Base-by-base conservation (phyloP, 2,113 vertebrate genomes). In the Nesogale talazaci region DNA sequence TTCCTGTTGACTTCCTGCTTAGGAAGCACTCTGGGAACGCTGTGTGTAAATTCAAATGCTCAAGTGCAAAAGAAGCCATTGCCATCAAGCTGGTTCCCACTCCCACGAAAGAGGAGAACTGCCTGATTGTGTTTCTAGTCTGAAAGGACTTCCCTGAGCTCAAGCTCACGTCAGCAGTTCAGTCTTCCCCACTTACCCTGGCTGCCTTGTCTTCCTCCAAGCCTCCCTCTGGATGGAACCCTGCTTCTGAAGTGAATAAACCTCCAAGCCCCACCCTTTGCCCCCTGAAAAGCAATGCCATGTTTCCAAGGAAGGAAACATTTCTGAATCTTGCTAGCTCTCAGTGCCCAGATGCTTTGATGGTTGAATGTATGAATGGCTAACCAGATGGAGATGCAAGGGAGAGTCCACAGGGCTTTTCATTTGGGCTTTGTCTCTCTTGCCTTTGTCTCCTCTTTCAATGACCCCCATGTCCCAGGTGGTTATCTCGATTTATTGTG, bases 241-340 rank as follows among this genome's bases (percentile, higher is more conserved):
- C 77, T 34, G 31, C 5, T 85, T 17, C 90, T 70, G 31, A 89
- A 27, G 75, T 80, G 56, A 72, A 10, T 69, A 42, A 85, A n/a
- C n/a, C 31, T 86, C 57, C 20, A 80, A 85, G 76, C 23, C 75
- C 85, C 31, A 31, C 69, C 11, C 38, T 63, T 23, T 59, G 93
- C 69, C 11, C 38, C 65, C 29, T 59, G 93, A 94, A 63, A 61
- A 70, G 0, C 27, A 86, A 20, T 1, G 27, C 27, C 36, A 46
- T 23, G 78, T 65, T 17, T 36, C 25, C 34, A 84, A 23, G 78
- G 69, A 10, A 75, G 0, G 2, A 57, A 76, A 82, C 15, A 1
- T 85, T 86, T 89, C 56, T 23, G 42, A 80, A 75, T 96, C 94
- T 93, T 69, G 81, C 94, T 2, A 42, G 72, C 34, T 42, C 16